Conservation (phyloP, 2,888 invertebrate genomes). For the Metacarcinus magister region DNA sequence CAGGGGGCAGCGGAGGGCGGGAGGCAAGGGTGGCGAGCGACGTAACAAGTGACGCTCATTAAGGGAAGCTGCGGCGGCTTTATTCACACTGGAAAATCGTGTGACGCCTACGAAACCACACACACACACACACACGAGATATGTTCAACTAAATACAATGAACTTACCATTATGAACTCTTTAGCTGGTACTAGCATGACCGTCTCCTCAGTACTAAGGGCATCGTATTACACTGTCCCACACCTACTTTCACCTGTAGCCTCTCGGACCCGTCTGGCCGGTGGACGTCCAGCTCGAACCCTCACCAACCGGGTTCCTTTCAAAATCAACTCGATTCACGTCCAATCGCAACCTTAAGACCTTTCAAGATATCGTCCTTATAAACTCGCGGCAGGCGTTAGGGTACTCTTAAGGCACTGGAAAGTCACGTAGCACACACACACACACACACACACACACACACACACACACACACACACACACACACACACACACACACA, state of each 20-base stretch:
- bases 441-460: conserved; percentile 26
- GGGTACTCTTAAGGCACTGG: too few species aligned
- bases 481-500: too few species aligned
- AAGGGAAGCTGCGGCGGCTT: neutral
- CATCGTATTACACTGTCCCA: neutral
- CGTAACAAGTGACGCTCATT: neutral
- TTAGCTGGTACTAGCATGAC: too few species aligned
- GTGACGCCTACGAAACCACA: too few species aligned
- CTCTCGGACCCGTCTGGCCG: neutral
- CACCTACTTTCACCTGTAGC: neutral
- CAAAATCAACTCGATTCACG: neutral
- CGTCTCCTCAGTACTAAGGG: too few species aligned
- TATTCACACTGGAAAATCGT: neutral
- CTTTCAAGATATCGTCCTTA: neutral
- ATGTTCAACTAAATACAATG: too few species aligned
- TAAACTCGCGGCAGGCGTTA: neutral
- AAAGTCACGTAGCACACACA: too few species aligned
- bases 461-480: neutral
- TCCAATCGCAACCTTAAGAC: neutral
- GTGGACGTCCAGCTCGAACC: neutral
- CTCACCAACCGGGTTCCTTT: neutral
- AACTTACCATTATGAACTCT: too few species aligned
- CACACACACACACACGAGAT: too few species aligned
- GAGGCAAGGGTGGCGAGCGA: neutral
- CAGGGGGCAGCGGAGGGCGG: neutral